Evolutionary conservation across 2,888 invertebrate species (phyloP), one percentile per base, ranked within the genome.

Genomic region (Drosophila birchii): DNA sequence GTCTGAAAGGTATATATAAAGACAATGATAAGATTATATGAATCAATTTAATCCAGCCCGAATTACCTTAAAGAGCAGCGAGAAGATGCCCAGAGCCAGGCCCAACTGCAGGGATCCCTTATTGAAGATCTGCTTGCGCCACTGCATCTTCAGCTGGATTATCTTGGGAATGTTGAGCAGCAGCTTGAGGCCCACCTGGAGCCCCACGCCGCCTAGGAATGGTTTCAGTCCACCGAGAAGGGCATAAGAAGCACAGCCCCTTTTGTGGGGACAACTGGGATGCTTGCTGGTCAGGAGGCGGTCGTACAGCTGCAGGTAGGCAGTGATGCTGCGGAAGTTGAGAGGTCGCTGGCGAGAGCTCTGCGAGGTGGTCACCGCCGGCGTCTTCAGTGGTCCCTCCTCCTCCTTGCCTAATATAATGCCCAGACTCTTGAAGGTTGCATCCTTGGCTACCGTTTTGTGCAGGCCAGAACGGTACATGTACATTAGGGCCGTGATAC

Each of bases 71-170:
- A 94, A 96, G 54, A 95, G 86, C 45, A 94, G 94, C 14, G 95
- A 93, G 88, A 95, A 95, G 78, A 94, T 94, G 44, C 95, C 96
- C 61, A 96, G 92, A 82, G 95, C 96, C 57, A 94, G 90, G 9
- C 95, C 96, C 70, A 96, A 89, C 76, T 94, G 94, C 6, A 95
- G 88, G 47, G 93, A 94, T 71, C 93, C 93, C 80, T 90, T 93
- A 79, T 93, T 93, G 58, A 94, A 93, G n/a, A 95, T 89, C 54
- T 93, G 92, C 39, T 92, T 92, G 62, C 92, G 93, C 47, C 94
- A 86, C 61, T 93, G 87, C 73, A 92, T 91, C 29, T 95, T 94
- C 45, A 93, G 93, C 41, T 91, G 92, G 18, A 94, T 58, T 66
- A 95, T 91, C 79, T 92, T 93, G 78, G 91, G 93, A 14, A 94